Evolutionary conservation across 1,140 invertebrate genomes (phyloP).

Genomic region (Metopolophium dirhodum): DNA sequence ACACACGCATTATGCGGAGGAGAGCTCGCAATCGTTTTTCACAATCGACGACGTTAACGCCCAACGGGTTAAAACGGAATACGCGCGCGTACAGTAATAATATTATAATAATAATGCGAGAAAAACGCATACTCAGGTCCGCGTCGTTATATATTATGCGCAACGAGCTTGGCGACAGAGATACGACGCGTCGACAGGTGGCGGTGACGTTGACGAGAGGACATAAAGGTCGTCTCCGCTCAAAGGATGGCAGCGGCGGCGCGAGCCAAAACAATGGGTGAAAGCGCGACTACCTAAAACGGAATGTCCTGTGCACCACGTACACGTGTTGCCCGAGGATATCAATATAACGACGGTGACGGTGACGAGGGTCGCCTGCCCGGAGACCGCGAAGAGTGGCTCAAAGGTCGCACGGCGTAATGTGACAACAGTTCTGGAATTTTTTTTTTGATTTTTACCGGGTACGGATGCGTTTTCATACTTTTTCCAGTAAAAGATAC

Average conservation of each 20-base stretch:
- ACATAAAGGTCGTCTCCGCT: constrained; percentile 44
- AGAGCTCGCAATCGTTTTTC: constrained; percentile 11
- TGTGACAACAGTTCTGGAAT: not conserved
- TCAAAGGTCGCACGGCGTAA: not conserved
- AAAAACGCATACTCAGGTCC: not conserved
- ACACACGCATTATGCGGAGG: not conserved
- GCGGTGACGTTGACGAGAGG: constrained; percentile 1
- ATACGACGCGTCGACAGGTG: not conserved
- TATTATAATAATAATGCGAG: not conserved
- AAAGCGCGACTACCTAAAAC: constrained; percentile 26
- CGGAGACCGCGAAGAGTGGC: not conserved
- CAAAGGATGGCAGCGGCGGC: constrained; percentile 18
- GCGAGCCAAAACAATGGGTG: constrained; percentile 44
- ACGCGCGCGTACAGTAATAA: not conserved
- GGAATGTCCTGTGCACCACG: not conserved
- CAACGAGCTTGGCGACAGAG: not conserved
- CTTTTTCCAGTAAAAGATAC: not conserved
- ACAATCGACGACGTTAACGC: constrained; percentile 4
- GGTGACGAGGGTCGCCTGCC: not conserved
- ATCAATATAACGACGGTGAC: not conserved
- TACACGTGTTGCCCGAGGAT: not conserved
- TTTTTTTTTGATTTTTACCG: not conserved
- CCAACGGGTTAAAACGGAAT: not conserved
- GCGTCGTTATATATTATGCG: constrained; percentile 16
- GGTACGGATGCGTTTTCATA: not conserved